phyloP scores from a whole-genome alignment of 2,888 invertebrate genomes.

The Chironomus riparius region DNA sequence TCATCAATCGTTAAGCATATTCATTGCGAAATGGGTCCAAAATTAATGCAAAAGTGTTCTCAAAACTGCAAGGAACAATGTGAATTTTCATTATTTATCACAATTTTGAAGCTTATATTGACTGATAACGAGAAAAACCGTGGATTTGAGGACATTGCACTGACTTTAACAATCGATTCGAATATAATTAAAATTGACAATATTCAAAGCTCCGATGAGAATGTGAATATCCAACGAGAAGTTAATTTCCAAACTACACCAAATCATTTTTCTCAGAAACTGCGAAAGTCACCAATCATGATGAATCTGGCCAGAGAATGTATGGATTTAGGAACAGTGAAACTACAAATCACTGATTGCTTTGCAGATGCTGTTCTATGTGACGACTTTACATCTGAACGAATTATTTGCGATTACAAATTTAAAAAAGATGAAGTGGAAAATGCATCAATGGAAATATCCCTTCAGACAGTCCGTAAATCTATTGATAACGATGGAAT shows the following conservation, averaged over 20 bases:
- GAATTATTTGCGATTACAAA: not conserved
- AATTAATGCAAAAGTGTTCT: too few relatives aligned
- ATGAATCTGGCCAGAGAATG: not conserved
- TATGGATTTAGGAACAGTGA: not conserved
- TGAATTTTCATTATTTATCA: too few relatives aligned
- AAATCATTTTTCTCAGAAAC: not conserved
- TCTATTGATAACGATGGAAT: not conserved
- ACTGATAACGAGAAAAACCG: too few relatives aligned
- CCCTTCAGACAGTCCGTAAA: not conserved
- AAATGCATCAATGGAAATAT: not conserved
- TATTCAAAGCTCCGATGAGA: not conserved
- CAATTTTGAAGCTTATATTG: too few relatives aligned
- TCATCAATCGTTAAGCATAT: too few relatives aligned
- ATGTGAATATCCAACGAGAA: not conserved
- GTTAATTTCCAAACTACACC: not conserved
- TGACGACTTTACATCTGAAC: constrained; percentile 2
- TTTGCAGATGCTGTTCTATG: constrained; percentile 1
- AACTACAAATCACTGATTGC: not conserved
- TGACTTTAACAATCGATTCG: not conserved
- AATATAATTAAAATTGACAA: not conserved
- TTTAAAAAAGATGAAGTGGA: not conserved
- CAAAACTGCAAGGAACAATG: too few relatives aligned
- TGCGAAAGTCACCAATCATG: not conserved
- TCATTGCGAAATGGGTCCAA: too few relatives aligned
- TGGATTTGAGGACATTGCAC: not conserved